A percentile compares a stretch with the other conserved stretches of the same genome.
phyloP scores from a whole-genome alignment of 2,888 invertebrate genomes.

The Fissipunctia ypsillon region DNA sequence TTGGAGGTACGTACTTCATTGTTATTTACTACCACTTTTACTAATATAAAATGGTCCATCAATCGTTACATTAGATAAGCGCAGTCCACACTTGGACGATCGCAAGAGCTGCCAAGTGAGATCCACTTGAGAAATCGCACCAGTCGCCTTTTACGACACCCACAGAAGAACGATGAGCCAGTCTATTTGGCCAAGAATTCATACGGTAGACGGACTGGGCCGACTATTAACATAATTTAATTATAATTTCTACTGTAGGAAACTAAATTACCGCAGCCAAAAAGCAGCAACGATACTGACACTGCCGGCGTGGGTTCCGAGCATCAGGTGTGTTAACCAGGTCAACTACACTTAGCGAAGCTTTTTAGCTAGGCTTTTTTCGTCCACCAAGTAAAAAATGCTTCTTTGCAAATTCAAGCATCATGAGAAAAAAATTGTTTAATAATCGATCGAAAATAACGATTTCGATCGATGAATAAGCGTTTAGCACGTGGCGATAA shows the following conservation, averaged over 20 bases:
- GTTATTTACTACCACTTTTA: background rate
- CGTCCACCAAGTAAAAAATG: background rate
- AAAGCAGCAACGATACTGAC: constrained; percentile 29
- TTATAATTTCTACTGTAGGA: constrained; percentile 28
- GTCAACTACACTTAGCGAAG: constrained; percentile 3
- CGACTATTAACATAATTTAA: constrained; percentile 2
- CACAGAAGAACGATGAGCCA: background rate
- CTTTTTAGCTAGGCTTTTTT: background rate
- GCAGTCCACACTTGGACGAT: background rate
- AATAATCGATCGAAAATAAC: background rate
- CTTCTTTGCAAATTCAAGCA: background rate
- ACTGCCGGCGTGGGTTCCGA: background rate
- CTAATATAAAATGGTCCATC: background rate
- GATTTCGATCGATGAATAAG: background rate
- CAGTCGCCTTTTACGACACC: background rate
- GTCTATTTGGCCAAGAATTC: background rate
- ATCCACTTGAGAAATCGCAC: background rate
- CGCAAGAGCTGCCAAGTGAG: background rate
- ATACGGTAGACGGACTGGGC: background rate
- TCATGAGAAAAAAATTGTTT: background rate
- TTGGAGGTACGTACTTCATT: constrained; percentile 74
- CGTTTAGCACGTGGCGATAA: background rate
- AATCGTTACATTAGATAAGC: background rate
- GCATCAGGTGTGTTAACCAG: constrained; percentile 39
- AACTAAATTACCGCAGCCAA: constrained; percentile 10